These are phyloP conservation scores for Epizoanthus rinbou DNA, from an alignment of 92 coral and sea anemone genomes.

Conservation along the genomic window DNA sequence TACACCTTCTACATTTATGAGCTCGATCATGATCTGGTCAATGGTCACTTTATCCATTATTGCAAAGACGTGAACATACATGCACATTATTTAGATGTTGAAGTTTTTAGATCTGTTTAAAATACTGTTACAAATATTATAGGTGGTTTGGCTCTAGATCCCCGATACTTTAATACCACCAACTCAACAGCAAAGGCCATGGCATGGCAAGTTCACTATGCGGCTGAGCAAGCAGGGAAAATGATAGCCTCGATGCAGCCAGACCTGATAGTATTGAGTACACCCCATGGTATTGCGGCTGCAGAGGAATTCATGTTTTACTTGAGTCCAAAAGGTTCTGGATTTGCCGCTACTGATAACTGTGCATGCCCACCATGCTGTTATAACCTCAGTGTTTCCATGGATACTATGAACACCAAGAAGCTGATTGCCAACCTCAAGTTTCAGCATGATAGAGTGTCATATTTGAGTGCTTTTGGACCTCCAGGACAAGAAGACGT, in stretches of 20 bases:
- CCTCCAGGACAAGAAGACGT: conserved; percentile 71
- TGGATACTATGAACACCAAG: conserved; percentile 58
- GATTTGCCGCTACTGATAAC: conserved; percentile 70
- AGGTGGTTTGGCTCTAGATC: conserved; percentile 81
- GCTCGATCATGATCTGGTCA: no score
- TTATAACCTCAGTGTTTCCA: conserved; percentile 62
- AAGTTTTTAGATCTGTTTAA: not conserved
- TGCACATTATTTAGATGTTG: no score
- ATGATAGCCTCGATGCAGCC: conserved; percentile 61
- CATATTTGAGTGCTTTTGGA: conserved; percentile 76
- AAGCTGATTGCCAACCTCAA: conserved; percentile 60
- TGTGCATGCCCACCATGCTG: conserved; percentile 82
- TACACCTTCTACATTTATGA: no score
- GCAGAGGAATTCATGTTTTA: conserved; percentile 74
- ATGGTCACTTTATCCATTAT: no score
- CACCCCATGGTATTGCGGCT: conserved; percentile 75
- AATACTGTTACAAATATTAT: not conserved
- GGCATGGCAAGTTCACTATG: conserved; percentile 71
- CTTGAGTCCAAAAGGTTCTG: conserved; percentile 66
- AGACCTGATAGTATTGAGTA: conserved; percentile 68
- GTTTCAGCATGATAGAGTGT: conserved; percentile 44
- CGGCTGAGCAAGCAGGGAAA: conserved; percentile 69
- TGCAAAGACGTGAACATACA: no score
- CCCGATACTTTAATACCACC: conserved; percentile 71
- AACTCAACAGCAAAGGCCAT: conserved; percentile 70